Percentiles rank a stretch among this genome's conserved stretches.
phyloP scores from a whole-genome alignment of 1,140 invertebrate genomes.

The Ditylenchus dipsaci region DNA sequence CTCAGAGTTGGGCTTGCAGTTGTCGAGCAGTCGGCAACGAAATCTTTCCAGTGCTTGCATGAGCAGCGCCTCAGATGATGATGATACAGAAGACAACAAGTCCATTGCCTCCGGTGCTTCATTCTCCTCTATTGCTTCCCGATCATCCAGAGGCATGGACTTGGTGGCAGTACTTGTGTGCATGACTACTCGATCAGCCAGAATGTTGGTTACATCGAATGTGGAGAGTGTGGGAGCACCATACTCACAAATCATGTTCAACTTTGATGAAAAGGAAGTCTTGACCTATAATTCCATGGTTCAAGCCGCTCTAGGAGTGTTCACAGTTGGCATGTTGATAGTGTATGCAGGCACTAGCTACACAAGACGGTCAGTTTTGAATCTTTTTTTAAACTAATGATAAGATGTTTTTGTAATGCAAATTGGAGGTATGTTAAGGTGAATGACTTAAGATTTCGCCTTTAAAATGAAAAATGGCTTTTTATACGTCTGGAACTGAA shows the following conservation, averaged over 20 bases:
- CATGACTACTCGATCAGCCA: conserved; percentile 32
- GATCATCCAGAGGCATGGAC: conserved; percentile 18
- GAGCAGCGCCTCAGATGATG: not conserved
- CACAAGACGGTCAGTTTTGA: conserved; percentile 33
- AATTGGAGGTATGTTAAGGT: no score
- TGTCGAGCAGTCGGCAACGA: not conserved
- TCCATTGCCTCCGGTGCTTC: not conserved
- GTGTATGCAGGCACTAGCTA: conserved; percentile 44
- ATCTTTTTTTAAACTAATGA: not conserved
- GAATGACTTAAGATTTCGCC: no score
- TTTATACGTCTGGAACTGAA: no score
- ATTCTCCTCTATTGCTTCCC: not conserved
- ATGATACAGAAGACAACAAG: not conserved
- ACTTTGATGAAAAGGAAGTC: conserved; percentile 37
- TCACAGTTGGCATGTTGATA: conserved; percentile 38
- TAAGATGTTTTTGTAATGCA: no score
- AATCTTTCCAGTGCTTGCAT: not conserved
- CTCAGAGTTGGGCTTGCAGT: conserved; percentile 4
- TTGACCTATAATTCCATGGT: conserved; percentile 41
- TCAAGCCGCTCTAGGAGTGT: conserved; percentile 30
- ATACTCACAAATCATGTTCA: conserved; percentile 43
- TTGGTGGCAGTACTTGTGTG: conserved; percentile 34
- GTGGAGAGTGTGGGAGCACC: conserved; percentile 44
- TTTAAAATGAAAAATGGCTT: no score
- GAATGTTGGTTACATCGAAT: conserved; percentile 41